Evolutionary conservation across 37 sponge, comb jelly and placozoan species (phyloP).

Genomic region (Aphrocallistes beatrix): DNA sequence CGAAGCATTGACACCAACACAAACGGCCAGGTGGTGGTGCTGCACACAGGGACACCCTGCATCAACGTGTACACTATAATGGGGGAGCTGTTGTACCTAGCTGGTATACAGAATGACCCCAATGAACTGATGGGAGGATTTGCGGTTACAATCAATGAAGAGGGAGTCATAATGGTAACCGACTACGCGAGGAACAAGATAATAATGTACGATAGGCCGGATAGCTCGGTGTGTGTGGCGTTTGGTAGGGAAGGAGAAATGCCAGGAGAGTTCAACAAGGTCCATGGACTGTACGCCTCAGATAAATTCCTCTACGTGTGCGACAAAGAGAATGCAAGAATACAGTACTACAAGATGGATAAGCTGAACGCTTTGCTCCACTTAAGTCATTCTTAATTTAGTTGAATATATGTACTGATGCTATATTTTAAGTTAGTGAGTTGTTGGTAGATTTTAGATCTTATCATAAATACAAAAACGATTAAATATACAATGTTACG

Average conservation of each 20-base stretch:
- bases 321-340: background rate
- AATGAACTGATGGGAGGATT: background rate
- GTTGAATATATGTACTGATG: too few species aligned
- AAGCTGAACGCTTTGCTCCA: background rate
- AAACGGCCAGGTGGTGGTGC: slow-evolving; percentile 12
- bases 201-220: background rate
- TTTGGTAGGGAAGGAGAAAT: background rate
- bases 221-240: background rate
- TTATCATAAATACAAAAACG: background rate
- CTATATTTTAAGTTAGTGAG: too few species aligned
- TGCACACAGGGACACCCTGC: slow-evolving; percentile 12
- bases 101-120: slow-evolving; percentile 7
- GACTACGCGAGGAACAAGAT: background rate
- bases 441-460: too few species aligned
- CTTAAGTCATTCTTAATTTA: background rate
- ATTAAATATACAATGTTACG: background rate
- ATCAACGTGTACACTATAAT: slow-evolving; percentile 13
- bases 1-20: background rate
- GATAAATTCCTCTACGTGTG: background rate
- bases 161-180: slow-evolving; percentile 15
- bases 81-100: slow-evolving; percentile 10
- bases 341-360: background rate
- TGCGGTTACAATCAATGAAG: background rate
- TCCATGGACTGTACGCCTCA: background rate
- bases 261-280: background rate